phyloP scores from a whole-genome alignment of 92 coral and sea anemone genomes.

The Scolanthus callimorphus region DNA sequence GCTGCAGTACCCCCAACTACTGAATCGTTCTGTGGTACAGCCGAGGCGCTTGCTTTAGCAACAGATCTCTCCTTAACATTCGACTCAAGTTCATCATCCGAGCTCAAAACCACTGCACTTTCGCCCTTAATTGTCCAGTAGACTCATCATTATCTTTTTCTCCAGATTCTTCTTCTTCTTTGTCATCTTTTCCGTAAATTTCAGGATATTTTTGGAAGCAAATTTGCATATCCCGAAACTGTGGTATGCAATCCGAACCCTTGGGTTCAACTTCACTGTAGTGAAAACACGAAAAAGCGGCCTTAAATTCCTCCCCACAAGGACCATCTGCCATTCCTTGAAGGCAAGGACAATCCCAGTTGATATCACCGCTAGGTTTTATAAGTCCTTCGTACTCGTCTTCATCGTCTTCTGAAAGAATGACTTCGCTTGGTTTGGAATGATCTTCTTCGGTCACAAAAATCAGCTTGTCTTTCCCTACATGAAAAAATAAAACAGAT shows the following conservation, averaged over 20 bases:
- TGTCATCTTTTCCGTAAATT: conserved; percentile 87
- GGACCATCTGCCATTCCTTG: conserved; percentile 99
- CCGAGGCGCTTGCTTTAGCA: background rate
- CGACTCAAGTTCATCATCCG: background rate
- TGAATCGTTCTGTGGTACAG: background rate
- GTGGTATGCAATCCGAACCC: conserved; percentile 93
- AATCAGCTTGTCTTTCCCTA: conserved; percentile 93
- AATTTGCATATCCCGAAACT: conserved; percentile 91
- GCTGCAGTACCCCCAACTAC: background rate
- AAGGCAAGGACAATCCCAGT: conserved; percentile 99
- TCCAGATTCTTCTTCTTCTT: conserved; percentile 41
- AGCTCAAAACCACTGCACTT: background rate
- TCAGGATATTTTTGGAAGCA: conserved; percentile 93
- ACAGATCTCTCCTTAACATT: background rate
- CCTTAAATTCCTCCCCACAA: conserved; percentile 89
- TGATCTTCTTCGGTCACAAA: conserved; percentile 95
- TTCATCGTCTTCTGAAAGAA: conserved; percentile 75
- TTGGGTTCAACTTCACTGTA: conserved; percentile 89
- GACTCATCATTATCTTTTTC: background rate
- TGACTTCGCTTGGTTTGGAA: conserved; percentile 56
- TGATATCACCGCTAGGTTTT: conserved; percentile 92
- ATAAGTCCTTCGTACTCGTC: conserved; percentile 92
- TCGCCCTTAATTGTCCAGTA: background rate
- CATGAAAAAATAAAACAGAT: background rate
- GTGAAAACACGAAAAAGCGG: conserved; percentile 97